Evolutionary conservation across 2,797 vertebrate species (phyloP).

Genomic region (Linurgus olivaceus): DNA sequence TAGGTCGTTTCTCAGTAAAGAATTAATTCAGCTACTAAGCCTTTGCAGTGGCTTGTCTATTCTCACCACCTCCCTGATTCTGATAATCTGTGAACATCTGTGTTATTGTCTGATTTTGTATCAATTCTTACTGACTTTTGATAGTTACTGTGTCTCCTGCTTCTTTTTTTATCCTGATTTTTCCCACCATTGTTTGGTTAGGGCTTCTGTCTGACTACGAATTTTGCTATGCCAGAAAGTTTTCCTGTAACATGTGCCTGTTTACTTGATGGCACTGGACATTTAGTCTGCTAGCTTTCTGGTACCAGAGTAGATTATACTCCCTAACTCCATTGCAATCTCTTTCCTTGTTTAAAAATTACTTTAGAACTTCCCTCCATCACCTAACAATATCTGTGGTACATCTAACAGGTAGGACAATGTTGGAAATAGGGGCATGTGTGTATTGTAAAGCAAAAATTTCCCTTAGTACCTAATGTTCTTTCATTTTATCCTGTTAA

Average conservation of each 20-base stretch:
- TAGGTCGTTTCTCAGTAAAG: accelerated
- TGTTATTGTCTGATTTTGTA: background rate
- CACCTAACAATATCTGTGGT: background rate
- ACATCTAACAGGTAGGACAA: background rate
- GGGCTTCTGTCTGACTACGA: background rate
- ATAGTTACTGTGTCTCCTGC: background rate
- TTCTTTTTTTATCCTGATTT: background rate
- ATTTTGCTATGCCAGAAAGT: background rate
- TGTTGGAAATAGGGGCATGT: accelerated
- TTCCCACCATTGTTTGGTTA: background rate
- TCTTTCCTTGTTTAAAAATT: background rate
- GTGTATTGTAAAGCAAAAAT: background rate
- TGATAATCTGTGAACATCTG: background rate
- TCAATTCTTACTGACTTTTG: background rate
- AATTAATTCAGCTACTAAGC: background rate
- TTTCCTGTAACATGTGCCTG: background rate
- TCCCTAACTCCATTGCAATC: background rate
- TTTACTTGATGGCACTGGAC: background rate
- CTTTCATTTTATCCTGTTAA: background rate
- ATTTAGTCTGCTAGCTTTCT: background rate
- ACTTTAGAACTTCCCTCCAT: background rate
- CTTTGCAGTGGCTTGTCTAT: background rate
- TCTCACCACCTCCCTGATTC: background rate
- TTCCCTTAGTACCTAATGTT: background rate
- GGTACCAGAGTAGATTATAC: background rate